Percentiles rank a stretch among this genome's conserved stretches.
phyloP scores from a whole-genome alignment of 1,140 invertebrate species.

The Prorops nasuta region DNA sequence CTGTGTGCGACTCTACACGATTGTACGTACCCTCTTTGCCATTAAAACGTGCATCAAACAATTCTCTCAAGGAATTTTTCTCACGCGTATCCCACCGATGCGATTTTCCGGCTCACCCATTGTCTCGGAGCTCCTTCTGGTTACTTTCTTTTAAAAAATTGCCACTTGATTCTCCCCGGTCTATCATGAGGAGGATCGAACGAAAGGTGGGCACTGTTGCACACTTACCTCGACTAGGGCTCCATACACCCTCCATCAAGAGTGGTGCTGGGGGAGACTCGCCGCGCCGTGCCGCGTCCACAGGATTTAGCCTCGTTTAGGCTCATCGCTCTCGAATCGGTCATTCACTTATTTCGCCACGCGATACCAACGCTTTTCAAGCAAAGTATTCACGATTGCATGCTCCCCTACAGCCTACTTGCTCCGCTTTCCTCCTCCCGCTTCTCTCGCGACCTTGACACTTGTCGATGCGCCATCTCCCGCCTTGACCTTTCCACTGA shows the following conservation, averaged over 20 bases:
- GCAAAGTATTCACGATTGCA: background rate
- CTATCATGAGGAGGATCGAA: too few relatives aligned
- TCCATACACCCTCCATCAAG: conserved; percentile 16
- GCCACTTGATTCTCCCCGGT: too few relatives aligned
- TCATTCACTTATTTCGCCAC: background rate
- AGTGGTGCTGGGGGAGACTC: background rate
- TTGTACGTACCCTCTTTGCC: conserved; percentile 3
- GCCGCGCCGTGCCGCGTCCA: too few relatives aligned
- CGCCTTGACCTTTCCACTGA: conserved; percentile 26
- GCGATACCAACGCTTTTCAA: background rate
- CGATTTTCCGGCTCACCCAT: conserved; percentile 37
- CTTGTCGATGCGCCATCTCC: conserved; percentile 2
- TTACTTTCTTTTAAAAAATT: conserved; percentile 38
- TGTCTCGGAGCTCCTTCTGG: conserved; percentile 18
- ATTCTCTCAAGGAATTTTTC: conserved; percentile 35
- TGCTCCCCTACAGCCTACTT: too few relatives aligned
- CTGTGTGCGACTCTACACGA: too few relatives aligned
- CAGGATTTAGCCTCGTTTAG: too few relatives aligned
- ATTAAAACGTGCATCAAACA: conserved; percentile 21
- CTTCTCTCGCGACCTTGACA: background rate
- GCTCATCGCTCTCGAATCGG: too few relatives aligned
- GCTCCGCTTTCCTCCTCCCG: background rate
- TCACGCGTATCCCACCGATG: conserved; percentile 28
- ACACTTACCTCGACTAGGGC: conserved; percentile 23
- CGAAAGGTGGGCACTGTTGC: too few relatives aligned